Evolutionary conservation across 2,888 invertebrate genomes (phyloP).

Genomic region (Hirtodrosophila duncani): DNA sequence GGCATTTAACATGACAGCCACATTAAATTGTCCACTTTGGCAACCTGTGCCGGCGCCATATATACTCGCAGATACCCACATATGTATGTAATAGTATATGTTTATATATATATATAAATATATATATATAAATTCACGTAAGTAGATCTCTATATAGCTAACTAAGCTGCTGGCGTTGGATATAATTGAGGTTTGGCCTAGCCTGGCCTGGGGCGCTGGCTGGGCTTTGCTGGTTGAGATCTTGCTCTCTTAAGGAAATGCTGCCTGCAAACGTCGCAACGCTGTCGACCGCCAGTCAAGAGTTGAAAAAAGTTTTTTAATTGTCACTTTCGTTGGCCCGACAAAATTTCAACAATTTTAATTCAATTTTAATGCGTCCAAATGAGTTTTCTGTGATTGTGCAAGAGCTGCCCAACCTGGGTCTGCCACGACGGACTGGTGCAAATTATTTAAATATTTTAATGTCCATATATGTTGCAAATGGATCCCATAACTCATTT

Average conservation of each 20-base stretch:
- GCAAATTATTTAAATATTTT: slow-evolving; percentile 23
- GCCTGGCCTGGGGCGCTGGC: slow-evolving; percentile 19
- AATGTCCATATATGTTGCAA: not conserved
- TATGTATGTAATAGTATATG: too few relatives aligned
- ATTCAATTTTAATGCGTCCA: slow-evolving; percentile 66
- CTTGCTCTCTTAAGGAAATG: slow-evolving; percentile 61
- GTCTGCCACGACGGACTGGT: slow-evolving; percentile 15
- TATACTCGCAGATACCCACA: slow-evolving; percentile 19
- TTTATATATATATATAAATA: slow-evolving; percentile 2
- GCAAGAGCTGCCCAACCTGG: slow-evolving; percentile 32
- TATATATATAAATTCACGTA: slow-evolving; percentile 24
- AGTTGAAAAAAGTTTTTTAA: slow-evolving; percentile 39
- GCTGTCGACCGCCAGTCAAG: slow-evolving; percentile 15
- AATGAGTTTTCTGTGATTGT: slow-evolving; percentile 55
- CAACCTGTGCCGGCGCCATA: slow-evolving; percentile 66
- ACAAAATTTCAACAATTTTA: slow-evolving; percentile 64
- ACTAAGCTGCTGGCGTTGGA: slow-evolving; percentile 45
- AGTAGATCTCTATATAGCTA: slow-evolving; percentile 21
- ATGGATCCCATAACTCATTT: slow-evolving; percentile 28
- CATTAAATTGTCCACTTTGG: slow-evolving; percentile 70
- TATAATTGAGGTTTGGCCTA: slow-evolving; percentile 53
- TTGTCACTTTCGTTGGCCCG: slow-evolving; percentile 60
- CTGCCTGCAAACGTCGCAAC: slow-evolving; percentile 18
- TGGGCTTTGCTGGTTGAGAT: slow-evolving; percentile 22
- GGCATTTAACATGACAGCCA: slow-evolving; percentile 72